Percentiles rank a stretch among this genome's conserved stretches.
phyloP scores from a whole-genome alignment of 2,797 vertebrate species.

The Ptychobarbus kaznakovi region DNA sequence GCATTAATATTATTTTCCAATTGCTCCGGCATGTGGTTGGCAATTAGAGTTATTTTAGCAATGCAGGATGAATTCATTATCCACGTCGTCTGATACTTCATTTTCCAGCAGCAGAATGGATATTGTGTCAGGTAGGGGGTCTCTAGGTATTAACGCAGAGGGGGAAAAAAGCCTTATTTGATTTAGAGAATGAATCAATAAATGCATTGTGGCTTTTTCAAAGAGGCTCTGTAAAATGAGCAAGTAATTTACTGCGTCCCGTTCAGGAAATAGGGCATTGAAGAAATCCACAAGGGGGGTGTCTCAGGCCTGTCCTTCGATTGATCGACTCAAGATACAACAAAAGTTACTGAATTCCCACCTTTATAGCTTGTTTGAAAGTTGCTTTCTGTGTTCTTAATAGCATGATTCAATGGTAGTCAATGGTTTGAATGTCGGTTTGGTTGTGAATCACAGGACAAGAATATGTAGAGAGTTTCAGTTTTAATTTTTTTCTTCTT shows the following conservation, averaged over 20 bases:
- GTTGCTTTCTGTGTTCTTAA: not conserved
- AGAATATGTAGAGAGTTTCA: not conserved
- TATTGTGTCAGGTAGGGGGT: slow-evolving; percentile 84
- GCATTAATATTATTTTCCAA: slow-evolving; percentile 90
- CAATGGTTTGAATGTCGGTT: not conserved
- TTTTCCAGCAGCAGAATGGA: slow-evolving; percentile 78
- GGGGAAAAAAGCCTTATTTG: slow-evolving; percentile 84
- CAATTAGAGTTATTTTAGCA: slow-evolving; percentile 88
- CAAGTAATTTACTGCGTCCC: slow-evolving; percentile 79
- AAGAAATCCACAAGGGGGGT: slow-evolving; percentile 60
- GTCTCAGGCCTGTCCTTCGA: slow-evolving; percentile 13
- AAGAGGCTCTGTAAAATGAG: slow-evolving; percentile 78
- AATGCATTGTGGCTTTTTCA: slow-evolving; percentile 78
- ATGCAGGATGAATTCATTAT: slow-evolving; percentile 85
- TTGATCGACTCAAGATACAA: not conserved
- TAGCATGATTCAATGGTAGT: not conserved
- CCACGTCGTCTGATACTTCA: slow-evolving; percentile 83
- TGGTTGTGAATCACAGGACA: not conserved
- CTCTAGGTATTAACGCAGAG: slow-evolving; percentile 83
- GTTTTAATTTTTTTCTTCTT: not conserved
- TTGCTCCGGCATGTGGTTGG: slow-evolving; percentile 81
- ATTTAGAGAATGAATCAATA: slow-evolving; percentile 87
- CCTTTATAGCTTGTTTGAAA: not conserved
- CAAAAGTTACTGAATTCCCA: not conserved
- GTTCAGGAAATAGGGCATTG: slow-evolving; percentile 58